Conservation (phyloP, 1,140 invertebrate species). For the Panagrolaimus sp. region DNA sequence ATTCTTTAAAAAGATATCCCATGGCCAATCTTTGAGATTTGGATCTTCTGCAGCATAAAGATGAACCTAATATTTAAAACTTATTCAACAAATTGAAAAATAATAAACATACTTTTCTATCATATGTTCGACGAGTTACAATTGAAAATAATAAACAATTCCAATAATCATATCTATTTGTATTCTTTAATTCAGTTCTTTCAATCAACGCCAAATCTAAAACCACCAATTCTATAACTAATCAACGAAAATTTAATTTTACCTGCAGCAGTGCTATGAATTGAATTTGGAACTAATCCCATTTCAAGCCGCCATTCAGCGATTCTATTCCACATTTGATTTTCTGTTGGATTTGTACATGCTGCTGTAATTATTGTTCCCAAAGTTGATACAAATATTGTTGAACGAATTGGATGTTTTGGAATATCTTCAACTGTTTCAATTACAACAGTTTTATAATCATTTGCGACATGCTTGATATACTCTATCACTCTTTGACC, state of each 20-base stretch:
- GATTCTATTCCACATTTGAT: slow-evolving; percentile 32
- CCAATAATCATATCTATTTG: slow-evolving; percentile 45
- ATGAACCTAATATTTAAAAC: slow-evolving; percentile 23
- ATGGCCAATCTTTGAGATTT: slow-evolving; percentile 47
- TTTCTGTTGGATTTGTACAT: slow-evolving; percentile 41
- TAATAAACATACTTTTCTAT: slow-evolving; percentile 37
- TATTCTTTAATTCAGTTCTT: slow-evolving; percentile 42
- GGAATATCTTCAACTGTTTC: slow-evolving; percentile 26
- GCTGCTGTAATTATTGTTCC: slow-evolving; percentile 29
- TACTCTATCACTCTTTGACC: slow-evolving; percentile 29
- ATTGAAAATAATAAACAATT: slow-evolving; percentile 47
- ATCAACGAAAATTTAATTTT: slow-evolving; percentile 6
- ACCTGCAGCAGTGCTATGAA: slow-evolving; percentile 37
- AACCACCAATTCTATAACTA: slow-evolving; percentile 3
- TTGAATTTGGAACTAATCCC: slow-evolving; percentile 35
- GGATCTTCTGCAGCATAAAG: slow-evolving; percentile 43
- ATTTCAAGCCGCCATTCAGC: slow-evolving; percentile 36
- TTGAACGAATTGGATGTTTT: slow-evolving; percentile 30
- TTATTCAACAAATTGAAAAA: neutral
- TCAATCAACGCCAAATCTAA: slow-evolving; percentile 27
- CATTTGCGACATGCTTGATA: slow-evolving; percentile 37
- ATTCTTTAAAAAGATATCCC: slow-evolving; percentile 37
- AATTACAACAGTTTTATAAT: slow-evolving; percentile 36
- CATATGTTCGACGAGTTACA: slow-evolving; percentile 36
- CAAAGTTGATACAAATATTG: slow-evolving; percentile 15